Percentiles rank a stretch among this genome's conserved stretches.
Evolutionary conservation across 2,888 invertebrate genomes (phyloP).

Genomic region (Acanthococcus lagerstroemiae): DNA sequence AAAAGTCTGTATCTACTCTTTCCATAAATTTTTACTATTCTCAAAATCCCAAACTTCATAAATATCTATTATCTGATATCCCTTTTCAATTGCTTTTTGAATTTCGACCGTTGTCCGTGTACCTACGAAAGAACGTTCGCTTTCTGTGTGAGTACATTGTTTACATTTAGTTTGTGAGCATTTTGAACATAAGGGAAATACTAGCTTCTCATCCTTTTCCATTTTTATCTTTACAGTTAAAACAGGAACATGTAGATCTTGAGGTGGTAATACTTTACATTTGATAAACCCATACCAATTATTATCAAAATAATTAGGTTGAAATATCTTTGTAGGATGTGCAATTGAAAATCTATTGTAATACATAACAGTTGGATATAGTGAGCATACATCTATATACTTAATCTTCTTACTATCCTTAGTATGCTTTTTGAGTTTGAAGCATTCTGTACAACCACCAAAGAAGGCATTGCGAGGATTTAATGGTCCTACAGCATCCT

Average conservation of each 20-base stretch:
- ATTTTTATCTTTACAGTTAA: conserved; percentile 37
- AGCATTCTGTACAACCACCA: too few species aligned
- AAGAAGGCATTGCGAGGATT: too few species aligned
- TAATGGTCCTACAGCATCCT: too few species aligned
- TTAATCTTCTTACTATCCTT: too few species aligned
- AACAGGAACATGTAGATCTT: conserved; percentile 32
- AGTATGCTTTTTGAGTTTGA: too few species aligned
- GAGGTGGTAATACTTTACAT: conserved; percentile 28
- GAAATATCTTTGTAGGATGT: conserved; percentile 12
- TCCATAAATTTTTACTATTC: background rate
- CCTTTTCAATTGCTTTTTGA: conserved; percentile 9
- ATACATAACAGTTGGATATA: conserved; percentile 24
- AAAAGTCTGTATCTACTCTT: background rate
- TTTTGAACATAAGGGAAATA: conserved; percentile 40
- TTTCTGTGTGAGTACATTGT: conserved; percentile 3
- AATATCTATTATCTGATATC: conserved; percentile 26
- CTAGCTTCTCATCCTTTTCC: conserved; percentile 35
- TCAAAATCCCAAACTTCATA: conserved; percentile 22
- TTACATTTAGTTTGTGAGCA: conserved; percentile 37
- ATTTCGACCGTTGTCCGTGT: conserved; percentile 24
- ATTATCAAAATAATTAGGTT: conserved; percentile 2
- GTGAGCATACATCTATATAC: conserved; percentile 25
- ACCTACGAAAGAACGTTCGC: conserved; percentile 9
- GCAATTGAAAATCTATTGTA: conserved; percentile 18
- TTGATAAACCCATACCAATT: conserved; percentile 18